Evolutionary conservation across 2,888 invertebrate genomes (phyloP), one percentile per base, ranked within the genome.

Genomic region (Mesorhabditis belari): DNA sequence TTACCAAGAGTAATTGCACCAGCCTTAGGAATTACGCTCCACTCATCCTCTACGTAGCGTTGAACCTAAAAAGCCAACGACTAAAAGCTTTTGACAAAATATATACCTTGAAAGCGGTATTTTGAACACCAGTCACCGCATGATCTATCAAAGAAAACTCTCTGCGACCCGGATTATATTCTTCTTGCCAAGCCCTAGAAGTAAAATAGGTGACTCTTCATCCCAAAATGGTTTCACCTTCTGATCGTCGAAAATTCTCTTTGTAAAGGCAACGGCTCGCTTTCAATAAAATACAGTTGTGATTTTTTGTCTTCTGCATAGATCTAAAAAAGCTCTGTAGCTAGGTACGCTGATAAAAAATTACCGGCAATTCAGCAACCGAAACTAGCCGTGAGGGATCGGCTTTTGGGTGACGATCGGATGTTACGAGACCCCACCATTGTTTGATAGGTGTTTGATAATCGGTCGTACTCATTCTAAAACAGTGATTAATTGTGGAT

Each of bases 21-120:
- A 75, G 87, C 85, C 75, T 89, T 85, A 5, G 88, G 87, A 57
- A 89, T 81, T 21, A 87, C 86, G 77, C 90, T 90, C 66, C 88
- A 88, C 79, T 92, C 91, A 81, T 91, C 88, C 72, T 88, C 86
- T 57, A 92, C 84, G 81, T 77, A 77, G 28, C 68, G 64, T 53
- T 77, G 66, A 24, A 66, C 63, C 25, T 19, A 25, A 54, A 54
- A 17, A 25, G 17, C 21, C 17, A 19, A 9, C 26, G 12, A n/a
- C 23, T 56, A 19, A 5, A 6, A 12, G 19, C 9, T n/a, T 49
- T 12, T n/a, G 44, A 49, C 29, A 35, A 17, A 9, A 35, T 9
- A 9, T 17, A 17, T 35, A 35, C 44, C 44, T 35, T 55, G 19
- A 44, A 56, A 19, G 63, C 69, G n/a, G 69, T 66, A 21, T 66